phyloP scores from a whole-genome alignment of 23 tunicate genomes.

The Ciona savignyi region DNA sequence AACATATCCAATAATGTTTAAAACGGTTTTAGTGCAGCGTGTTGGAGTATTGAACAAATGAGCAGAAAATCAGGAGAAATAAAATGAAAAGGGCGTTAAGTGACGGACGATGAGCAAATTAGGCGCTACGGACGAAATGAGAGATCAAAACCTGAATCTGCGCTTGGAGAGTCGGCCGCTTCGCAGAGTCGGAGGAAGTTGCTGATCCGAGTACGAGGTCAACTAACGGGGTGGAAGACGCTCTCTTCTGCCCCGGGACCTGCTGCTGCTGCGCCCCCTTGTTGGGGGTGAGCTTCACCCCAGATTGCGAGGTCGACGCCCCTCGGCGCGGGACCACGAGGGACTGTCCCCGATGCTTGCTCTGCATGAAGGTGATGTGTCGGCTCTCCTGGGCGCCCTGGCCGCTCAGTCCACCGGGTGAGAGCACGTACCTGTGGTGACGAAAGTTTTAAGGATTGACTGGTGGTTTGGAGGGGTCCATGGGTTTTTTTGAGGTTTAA shows the following conservation, averaged over 20 bases:
- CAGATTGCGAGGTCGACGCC: neutral
- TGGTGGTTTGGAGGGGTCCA: too few species aligned
- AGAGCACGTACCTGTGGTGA: conserved; percentile 19
- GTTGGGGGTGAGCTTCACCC: neutral
- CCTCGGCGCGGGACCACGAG: neutral
- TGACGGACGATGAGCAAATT: too few species aligned
- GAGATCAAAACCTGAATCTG: neutral
- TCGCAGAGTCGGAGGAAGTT: neutral
- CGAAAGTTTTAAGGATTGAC: too few species aligned
- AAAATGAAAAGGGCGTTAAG: too few species aligned
- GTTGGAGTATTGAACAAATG: too few species aligned
- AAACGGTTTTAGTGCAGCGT: too few species aligned
- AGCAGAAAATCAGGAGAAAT: too few species aligned
- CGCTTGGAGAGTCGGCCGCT: neutral
- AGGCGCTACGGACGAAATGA: too few species aligned
- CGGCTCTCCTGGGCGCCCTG: neutral
- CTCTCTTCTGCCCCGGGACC: neutral
- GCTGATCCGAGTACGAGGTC: conserved; percentile 6
- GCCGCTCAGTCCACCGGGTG: conserved; percentile 3
- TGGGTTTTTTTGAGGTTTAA: too few species aligned
- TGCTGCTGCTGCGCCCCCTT: neutral
- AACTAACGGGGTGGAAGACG: conserved; percentile 9
- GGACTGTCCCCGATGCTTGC: neutral
- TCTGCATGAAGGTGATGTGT: neutral
- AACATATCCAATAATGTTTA: too few species aligned